These are phyloP conservation scores for Linyphia triangularis DNA, from an alignment of 2,888 invertebrate genomes.

Conservation along the genomic window DNA sequence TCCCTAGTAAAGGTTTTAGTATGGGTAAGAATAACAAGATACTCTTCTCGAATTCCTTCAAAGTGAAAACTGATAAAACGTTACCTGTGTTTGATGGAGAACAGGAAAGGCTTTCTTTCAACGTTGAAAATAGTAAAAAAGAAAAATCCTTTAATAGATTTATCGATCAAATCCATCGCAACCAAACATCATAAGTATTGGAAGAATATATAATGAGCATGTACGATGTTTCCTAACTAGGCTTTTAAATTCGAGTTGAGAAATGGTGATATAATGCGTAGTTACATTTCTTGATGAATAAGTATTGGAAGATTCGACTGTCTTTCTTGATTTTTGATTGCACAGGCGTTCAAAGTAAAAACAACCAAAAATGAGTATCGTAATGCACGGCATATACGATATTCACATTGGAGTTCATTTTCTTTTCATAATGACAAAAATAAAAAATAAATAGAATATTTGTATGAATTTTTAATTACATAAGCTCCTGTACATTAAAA, in stretches of 20 bases:
- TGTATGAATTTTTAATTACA: too few species aligned
- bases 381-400: too few species aligned
- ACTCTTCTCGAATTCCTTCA: background rate
- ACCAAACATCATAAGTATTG: conserved; percentile 48
- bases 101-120: background rate
- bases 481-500: too few species aligned
- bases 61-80: conserved; percentile 48
- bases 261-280: conserved; percentile 19
- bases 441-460: too few species aligned
- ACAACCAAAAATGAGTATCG: too few species aligned
- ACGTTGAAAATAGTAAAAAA: background rate
- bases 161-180: conserved; percentile 17
- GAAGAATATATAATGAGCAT: conserved; percentile 52
- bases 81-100: background rate
- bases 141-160: conserved; percentile 42
- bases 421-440: too few species aligned
- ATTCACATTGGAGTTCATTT: too few species aligned
- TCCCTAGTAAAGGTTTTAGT: too few species aligned
- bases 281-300: conserved; percentile 39
- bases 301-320: background rate
- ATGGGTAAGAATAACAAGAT: too few species aligned
- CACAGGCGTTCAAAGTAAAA: too few species aligned
- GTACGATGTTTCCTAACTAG: conserved; percentile 32
- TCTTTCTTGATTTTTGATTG: background rate
- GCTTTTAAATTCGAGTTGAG: conserved; percentile 38